Base-by-base conservation (phyloP, 1,140 invertebrate genomes). In the Leptinotarsa lineolata region DNA sequence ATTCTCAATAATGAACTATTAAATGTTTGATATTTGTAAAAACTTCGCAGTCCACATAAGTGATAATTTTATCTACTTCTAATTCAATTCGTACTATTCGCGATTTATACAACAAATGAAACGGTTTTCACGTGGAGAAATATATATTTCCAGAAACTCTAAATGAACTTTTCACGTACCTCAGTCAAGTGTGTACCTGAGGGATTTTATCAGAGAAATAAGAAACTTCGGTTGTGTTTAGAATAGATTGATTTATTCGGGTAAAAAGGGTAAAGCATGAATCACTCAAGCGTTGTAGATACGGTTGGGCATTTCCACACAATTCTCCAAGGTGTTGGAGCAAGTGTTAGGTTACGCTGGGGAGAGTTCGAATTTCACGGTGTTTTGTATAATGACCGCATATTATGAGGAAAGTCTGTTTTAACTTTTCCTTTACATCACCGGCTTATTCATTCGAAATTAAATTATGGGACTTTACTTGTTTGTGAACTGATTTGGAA, bases 281-380 rank as follows among this genome's bases (percentile, higher is more conserved):
- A 66, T 66, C 64, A 66, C 64, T 66, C 64, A 66, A n/a, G 30
- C 64, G 15, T 30, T 66, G 18, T 13, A 39, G 64, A 24, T 66
- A 39, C 39, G 22, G 22, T 12, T 39, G 39, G 64, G 64, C 64
- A 66, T 66, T 66, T 66, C 22, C 64, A 66, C 30, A 30, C 64
- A 66, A 66, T 66, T 66, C 64, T 66, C 64, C n/a, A 44, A 66
- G 64, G 64, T 66, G 64, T 66, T 46, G 39, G 64, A 20, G 39
- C 39, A 44, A 44, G 30, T 66, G n/a, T 66, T 39, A 66, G 22
- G 64, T 66, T 71, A 13, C 39, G 20, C 15, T 54, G 48, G 30
- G 48, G n/a, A 54, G 48, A 18, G 48, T 54, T 54, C 6, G 48
- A 54, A 54, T 54, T 54, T 54, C 48, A 54, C 16, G 48, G 15